Percentiles rank a stretch among this genome's conserved stretches.
Conservation (phyloP, 2,888 invertebrate species). For the Phasia obesa region DNA sequence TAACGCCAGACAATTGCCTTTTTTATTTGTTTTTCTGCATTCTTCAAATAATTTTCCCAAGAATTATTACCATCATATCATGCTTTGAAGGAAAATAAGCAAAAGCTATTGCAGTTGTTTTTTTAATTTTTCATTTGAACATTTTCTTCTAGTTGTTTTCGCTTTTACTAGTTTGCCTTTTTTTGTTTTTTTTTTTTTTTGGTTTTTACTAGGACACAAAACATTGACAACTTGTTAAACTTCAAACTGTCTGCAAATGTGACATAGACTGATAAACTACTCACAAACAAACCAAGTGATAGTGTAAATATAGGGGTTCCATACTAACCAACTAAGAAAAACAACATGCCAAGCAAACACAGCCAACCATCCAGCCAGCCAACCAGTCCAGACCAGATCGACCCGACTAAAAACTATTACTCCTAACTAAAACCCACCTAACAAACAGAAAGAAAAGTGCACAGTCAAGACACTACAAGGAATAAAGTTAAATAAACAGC, state of each 20-base stretch:
- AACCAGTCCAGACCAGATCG: slow-evolving; percentile 11
- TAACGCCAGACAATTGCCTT: slow-evolving; percentile 1
- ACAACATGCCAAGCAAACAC: slow-evolving; percentile 19
- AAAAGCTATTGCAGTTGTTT: slow-evolving; percentile 21
- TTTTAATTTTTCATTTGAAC: slow-evolving; percentile 2
- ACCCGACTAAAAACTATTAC: slow-evolving; percentile 42
- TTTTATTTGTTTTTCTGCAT: slow-evolving; percentile 37
- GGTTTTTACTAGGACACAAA: slow-evolving; percentile 56
- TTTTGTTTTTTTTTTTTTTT: background rate
- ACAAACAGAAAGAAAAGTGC: slow-evolving; percentile 47
- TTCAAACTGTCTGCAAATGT: slow-evolving; percentile 78
- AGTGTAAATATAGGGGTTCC: slow-evolving; percentile 63
- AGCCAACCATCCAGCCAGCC: slow-evolving; percentile 10
- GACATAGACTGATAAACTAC: slow-evolving; percentile 79
- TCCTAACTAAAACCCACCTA: slow-evolving; percentile 62
- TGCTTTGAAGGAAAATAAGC: slow-evolving; percentile 43
- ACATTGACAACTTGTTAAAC: slow-evolving; percentile 77
- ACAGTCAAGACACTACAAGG: slow-evolving; percentile 45
- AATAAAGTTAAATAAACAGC: slow-evolving; percentile 37
- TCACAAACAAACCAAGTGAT: slow-evolving; percentile 67
- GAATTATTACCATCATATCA: slow-evolving; percentile 55
- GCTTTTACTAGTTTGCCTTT: slow-evolving; percentile 27
- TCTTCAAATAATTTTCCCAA: slow-evolving; percentile 57
- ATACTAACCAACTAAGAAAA: slow-evolving; percentile 40
- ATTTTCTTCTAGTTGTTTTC: slow-evolving; percentile 44